These are phyloP conservation scores for Ahaetulla prasina DNA, from an alignment of 2,113 vertebrate species.

Conservation along the genomic window DNA sequence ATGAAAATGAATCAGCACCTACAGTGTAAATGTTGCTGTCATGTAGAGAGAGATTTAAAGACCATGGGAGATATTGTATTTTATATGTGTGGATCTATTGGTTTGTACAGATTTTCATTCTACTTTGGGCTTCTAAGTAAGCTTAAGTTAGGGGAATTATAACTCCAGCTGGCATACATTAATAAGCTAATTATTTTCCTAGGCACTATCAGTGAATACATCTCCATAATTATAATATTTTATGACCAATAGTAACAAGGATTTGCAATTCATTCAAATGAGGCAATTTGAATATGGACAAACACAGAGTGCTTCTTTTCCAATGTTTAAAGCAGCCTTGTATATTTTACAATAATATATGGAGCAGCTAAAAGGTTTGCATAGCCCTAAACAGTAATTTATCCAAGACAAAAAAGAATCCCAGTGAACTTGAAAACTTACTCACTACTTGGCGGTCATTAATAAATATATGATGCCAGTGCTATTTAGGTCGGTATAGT, in stretches of 20 bases:
- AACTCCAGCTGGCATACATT: not conserved
- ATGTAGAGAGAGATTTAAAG: not conserved
- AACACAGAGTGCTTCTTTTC: not conserved
- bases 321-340: not conserved
- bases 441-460: not conserved
- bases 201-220: not conserved
- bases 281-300: not conserved
- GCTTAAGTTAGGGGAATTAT: not conserved
- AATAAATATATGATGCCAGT: not conserved
- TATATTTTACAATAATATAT: not conserved
- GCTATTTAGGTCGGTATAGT: not conserved
- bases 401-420: not conserved
- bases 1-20: not conserved
- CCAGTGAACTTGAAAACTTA: not conserved
- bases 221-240: not conserved
- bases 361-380: not conserved
- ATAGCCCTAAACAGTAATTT: not conserved
- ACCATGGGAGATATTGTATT: not conserved
- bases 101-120: not conserved
- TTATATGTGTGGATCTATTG: not conserved
- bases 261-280: not conserved
- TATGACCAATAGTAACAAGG: not conserved
- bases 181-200: not conserved
- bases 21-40: not conserved
- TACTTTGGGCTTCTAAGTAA: not conserved